phyloP scores from a whole-genome alignment of 2,113 vertebrate species.

The Melanotaenia duboulayi region DNA sequence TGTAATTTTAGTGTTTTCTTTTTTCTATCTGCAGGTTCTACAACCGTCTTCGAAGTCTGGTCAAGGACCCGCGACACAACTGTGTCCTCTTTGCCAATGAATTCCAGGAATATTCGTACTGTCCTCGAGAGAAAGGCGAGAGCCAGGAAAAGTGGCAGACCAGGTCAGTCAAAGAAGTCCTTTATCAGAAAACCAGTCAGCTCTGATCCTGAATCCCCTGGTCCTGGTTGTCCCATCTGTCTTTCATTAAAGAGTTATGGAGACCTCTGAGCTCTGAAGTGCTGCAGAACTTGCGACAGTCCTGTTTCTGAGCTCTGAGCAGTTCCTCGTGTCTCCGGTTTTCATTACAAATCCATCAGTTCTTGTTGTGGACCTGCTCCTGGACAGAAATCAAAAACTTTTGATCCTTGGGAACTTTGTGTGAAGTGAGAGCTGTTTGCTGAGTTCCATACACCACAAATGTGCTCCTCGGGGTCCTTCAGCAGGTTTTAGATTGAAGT shows the following conservation, averaged over 20 bases:
- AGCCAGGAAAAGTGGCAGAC: slow-evolving; percentile 91
- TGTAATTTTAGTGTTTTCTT: not conserved
- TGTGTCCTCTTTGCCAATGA: slow-evolving; percentile 93
- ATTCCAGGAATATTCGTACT: slow-evolving; percentile 89
- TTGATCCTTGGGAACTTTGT: not conserved
- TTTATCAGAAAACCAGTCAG: no score
- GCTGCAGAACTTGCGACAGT: no score
- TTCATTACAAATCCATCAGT: no score
- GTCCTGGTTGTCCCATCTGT: no score
- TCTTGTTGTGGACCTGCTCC: no score
- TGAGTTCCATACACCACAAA: not conserved
- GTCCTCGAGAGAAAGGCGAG: slow-evolving; percentile 89
- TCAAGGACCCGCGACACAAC: slow-evolving; percentile 91
- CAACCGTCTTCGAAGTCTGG: slow-evolving; percentile 87
- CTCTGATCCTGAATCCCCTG: no score
- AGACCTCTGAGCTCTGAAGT: no score
- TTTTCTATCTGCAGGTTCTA: slow-evolving; percentile 82
- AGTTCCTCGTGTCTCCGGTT: no score
- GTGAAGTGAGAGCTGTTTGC: not conserved
- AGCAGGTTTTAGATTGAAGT: not conserved
- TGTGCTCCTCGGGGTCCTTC: not conserved
- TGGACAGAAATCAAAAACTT: not conserved
- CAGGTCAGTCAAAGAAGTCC: slow-evolving; percentile 57
- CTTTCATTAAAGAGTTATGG: no score
- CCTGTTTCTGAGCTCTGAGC: no score